Percentiles rank a stretch among this genome's conserved stretches.
phyloP scores from a whole-genome alignment of 2,113 vertebrate species.

The Polypterus bichir region DNA sequence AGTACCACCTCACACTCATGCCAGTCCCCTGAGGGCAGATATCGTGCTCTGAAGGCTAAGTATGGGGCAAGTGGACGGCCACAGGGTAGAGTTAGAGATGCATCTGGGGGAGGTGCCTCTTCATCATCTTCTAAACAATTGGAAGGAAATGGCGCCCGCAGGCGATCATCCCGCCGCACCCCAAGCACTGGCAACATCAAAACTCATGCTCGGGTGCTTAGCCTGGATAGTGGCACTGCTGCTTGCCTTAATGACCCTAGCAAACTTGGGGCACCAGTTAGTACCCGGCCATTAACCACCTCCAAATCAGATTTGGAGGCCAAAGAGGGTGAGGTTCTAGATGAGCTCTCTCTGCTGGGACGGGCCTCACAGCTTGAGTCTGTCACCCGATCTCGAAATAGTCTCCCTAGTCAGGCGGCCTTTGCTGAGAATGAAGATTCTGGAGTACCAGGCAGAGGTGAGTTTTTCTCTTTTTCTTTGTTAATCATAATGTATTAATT shows the following conservation, averaged over 20 bases:
- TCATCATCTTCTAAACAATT: conserved; percentile 39
- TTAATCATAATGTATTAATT: too few species aligned
- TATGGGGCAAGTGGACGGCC: conserved; percentile 41
- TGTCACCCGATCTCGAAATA: conserved; percentile 92
- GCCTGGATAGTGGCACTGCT: conserved; percentile 89
- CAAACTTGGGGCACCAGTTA: conserved; percentile 70
- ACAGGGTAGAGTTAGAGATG: conserved; percentile 40
- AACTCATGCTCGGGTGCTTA: conserved; percentile 81
- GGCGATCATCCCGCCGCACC: conserved; percentile 63
- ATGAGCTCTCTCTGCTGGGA: conserved; percentile 84
- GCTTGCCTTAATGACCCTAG: conserved; percentile 81
- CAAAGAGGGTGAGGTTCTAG: conserved; percentile 98
- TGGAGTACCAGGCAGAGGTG: conserved; percentile 67
- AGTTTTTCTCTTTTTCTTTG: conserved; percentile 24
- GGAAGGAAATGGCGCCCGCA: conserved; percentile 39
- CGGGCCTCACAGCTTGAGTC: conserved; percentile 94
- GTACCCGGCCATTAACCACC: conserved; percentile 79
- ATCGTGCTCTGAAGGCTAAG: conserved; percentile 66
- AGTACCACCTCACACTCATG: conserved; percentile 80
- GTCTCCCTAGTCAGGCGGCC: conserved; percentile 79
- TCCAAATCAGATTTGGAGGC: conserved; percentile 97
- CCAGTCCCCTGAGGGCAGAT: conserved; percentile 76
- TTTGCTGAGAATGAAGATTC: conserved; percentile 76
- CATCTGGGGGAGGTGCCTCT: neutral
- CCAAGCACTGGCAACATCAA: conserved; percentile 75